These are phyloP conservation scores for Strigamia transsilvanica DNA, from an alignment of 2,888 invertebrate genomes.

Conservation along the genomic window DNA sequence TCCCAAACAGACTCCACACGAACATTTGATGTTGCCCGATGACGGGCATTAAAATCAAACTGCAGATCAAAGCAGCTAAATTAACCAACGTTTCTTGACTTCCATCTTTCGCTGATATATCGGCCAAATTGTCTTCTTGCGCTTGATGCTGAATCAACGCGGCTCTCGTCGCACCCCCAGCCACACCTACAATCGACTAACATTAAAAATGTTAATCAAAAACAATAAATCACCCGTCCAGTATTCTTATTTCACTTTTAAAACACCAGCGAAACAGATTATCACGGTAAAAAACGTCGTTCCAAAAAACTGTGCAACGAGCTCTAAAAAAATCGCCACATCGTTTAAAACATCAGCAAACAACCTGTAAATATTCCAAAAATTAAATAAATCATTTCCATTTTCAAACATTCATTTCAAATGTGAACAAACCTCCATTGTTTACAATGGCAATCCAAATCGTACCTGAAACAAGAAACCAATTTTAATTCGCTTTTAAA, in stretches of 20 bases:
- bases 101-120: slow-evolving; percentile 92
- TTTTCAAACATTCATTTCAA: slow-evolving; percentile 52
- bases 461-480: slow-evolving; percentile 64
- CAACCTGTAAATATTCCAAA: slow-evolving; percentile 64
- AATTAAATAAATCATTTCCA: not conserved
- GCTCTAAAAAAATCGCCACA: slow-evolving; percentile 85
- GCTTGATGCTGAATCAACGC: slow-evolving; percentile 93
- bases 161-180: slow-evolving; percentile 89
- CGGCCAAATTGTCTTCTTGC: slow-evolving; percentile 86
- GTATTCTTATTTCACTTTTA: slow-evolving; percentile 57
- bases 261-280: slow-evolving; percentile 66
- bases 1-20: slow-evolving; percentile 76
- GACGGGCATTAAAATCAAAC: slow-evolving; percentile 76
- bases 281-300: slow-evolving; percentile 66
- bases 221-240: slow-evolving; percentile 65
- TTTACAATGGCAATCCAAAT: slow-evolving; percentile 90
- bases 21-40: slow-evolving; percentile 66
- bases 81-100: slow-evolving; percentile 98
- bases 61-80: slow-evolving; percentile 81
- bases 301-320: slow-evolving; percentile 77
- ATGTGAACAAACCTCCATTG: slow-evolving; percentile 76
- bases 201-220: slow-evolving; percentile 67
- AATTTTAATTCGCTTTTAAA: not conserved
- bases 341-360: slow-evolving; percentile 95
- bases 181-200: slow-evolving; percentile 85